phyloP scores from a whole-genome alignment of 92 coral and sea anemone genomes.

The Micromussa lordhowensis region DNA sequence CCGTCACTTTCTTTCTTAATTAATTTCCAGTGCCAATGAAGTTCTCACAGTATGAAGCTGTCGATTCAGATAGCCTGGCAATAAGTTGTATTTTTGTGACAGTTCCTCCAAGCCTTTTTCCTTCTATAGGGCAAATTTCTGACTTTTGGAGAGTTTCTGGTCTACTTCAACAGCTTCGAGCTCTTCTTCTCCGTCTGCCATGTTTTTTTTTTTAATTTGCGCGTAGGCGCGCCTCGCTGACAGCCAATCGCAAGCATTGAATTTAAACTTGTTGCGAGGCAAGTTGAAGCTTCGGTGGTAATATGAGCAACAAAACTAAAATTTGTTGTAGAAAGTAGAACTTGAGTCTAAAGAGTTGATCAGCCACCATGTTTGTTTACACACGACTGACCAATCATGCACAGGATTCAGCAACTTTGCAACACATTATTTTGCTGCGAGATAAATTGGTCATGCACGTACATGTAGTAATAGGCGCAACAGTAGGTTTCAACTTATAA shows the following conservation, averaged over 20 bases:
- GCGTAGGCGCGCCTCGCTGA: not conserved
- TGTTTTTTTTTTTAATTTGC: not conserved
- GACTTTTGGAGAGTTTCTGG: too few species aligned
- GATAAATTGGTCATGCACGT: too few species aligned
- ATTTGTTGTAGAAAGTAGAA: too few species aligned
- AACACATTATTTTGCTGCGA: not conserved
- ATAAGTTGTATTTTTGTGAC: slow-evolving; percentile 47
- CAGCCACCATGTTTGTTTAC: too few species aligned
- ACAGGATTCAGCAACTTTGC: not conserved
- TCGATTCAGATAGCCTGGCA: slow-evolving; percentile 38
- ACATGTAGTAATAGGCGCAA: not conserved
- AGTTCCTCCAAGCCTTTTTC: slow-evolving; percentile 46
- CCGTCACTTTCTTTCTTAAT: slow-evolving; percentile 52
- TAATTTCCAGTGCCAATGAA: slow-evolving; percentile 28
- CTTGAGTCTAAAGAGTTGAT: too few species aligned
- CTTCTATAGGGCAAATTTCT: not conserved
- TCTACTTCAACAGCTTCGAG: not conserved
- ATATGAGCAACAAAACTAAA: too few species aligned
- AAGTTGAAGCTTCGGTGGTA: slow-evolving; percentile 10
- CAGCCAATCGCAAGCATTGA: not conserved
- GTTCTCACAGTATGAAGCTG: slow-evolving; percentile 48
- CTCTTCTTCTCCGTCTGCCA: not conserved
- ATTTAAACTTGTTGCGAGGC: not conserved
- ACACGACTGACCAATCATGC: too few species aligned
- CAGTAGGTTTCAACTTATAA: not conserved